Percentiles rank a stretch among this genome's conserved stretches.
phyloP scores from a whole-genome alignment of 2,888 invertebrate species.

The Amphipoea oculea region DNA sequence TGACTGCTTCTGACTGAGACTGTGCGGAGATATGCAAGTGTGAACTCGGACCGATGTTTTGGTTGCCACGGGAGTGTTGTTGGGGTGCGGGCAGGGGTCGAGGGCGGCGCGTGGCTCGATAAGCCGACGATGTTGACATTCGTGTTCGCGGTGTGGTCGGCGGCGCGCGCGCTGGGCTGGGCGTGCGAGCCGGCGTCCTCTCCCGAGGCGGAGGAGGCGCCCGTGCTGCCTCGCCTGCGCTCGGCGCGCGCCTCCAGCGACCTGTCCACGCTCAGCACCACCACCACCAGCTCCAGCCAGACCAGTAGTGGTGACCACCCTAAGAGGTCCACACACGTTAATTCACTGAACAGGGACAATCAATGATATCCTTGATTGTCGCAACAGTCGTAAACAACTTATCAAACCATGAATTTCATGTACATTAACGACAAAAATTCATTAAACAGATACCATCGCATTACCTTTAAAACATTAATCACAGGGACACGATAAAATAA shows the following conservation, averaged over 20 bases:
- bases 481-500: conserved; percentile 40
- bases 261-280: conserved; percentile 87
- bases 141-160: conserved; percentile 92
- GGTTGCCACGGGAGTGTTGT: conserved; percentile 72
- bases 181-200: conserved; percentile 79
- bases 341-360: conserved; percentile 1
- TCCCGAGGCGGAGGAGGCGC: conserved; percentile 84
- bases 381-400: conserved; percentile 48
- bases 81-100: conserved; percentile 80
- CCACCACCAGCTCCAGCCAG: conserved; percentile 88
- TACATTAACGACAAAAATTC: conserved; percentile 9
- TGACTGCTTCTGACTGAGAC: conserved; percentile 68
- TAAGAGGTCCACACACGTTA: conserved; percentile 82
- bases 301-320: conserved; percentile 85
- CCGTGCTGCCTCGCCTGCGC: conserved; percentile 85
- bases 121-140: conserved; percentile 90
- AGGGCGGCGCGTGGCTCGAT: conserved; percentile 81
- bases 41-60: conserved; percentile 81
- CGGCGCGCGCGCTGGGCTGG: conserved; percentile 91
- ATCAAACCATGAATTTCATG: conserved; percentile 16
- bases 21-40: conserved; percentile 68
- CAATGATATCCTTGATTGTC: conserved; percentile 24
- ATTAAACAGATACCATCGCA: conserved; percentile 31
- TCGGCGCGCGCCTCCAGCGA: conserved; percentile 89
- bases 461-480: conserved; percentile 32